Conservation (phyloP, 2,113 vertebrate genomes). For the Cyphomyrus plagiostoma region DNA sequence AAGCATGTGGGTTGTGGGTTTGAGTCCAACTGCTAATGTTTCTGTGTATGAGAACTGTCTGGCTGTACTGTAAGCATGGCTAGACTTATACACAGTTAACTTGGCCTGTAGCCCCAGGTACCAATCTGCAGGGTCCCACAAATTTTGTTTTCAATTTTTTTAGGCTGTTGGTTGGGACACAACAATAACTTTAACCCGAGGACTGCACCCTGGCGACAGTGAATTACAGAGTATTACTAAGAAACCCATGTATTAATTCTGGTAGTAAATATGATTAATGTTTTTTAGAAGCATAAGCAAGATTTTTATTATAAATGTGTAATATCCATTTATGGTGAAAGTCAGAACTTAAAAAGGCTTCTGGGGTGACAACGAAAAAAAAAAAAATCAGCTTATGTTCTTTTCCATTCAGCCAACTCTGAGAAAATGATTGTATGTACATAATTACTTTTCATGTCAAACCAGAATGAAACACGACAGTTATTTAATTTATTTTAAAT, state of each 20-base stretch:
- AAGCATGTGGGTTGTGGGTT: not conserved
- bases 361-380: not conserved
- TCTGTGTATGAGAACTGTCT: not conserved
- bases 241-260: not conserved
- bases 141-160: not conserved
- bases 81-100: not conserved
- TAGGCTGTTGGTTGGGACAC: not conserved
- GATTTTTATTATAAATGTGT: not conserved
- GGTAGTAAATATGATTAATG: not conserved
- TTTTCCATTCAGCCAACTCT: not conserved
- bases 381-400: not conserved
- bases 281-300: not conserved
- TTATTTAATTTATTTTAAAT: not conserved
- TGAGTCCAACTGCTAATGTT: not conserved
- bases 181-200: not conserved
- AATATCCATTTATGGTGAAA: slow-evolving; percentile 1
- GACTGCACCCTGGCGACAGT: not conserved
- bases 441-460: slow-evolving; percentile 27
- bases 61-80: not conserved
- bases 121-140: not conserved
- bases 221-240: not conserved
- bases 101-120: not conserved
- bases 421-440: not conserved
- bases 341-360: not conserved
- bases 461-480: slow-evolving; percentile 25